Conservation (phyloP, 2,797 vertebrate species). For the Neosilurus hyrtlii region DNA sequence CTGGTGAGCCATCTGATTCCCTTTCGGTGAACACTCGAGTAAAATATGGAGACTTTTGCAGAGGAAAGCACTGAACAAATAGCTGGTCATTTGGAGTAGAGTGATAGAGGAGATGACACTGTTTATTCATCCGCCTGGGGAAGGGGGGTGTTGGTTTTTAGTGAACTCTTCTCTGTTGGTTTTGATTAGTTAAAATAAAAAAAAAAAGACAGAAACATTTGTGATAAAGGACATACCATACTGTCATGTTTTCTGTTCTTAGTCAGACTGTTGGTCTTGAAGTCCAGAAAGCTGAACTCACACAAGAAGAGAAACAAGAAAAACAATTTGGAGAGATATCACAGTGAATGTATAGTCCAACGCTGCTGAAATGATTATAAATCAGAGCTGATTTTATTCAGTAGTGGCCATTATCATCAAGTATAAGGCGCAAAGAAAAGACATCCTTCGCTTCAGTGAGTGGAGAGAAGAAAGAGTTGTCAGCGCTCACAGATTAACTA, state of each 20-base stretch:
- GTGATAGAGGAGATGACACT: constrained; percentile 27
- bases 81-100: constrained; percentile 37
- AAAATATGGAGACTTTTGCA: constrained; percentile 42
- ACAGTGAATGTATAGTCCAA: not conserved
- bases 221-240: constrained; percentile 12
- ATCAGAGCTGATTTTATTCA: constrained; percentile 23
- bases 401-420: constrained; percentile 19
- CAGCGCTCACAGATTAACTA: constrained; percentile 40
- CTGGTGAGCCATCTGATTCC: constrained; percentile 44
- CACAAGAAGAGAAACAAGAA: constrained; percentile 8
- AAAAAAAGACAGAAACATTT: constrained; percentile 7
- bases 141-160: constrained; percentile 46
- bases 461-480: constrained; percentile 28
- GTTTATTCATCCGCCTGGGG: constrained; percentile 43
- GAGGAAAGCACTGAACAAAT: constrained; percentile 40
- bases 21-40: constrained; percentile 34
- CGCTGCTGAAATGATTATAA: constrained; percentile 28
- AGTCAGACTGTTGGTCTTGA: not conserved
- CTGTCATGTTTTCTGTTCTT: constrained; percentile 11
- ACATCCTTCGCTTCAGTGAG: constrained; percentile 28
- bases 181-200: constrained; percentile 39
- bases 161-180: constrained; percentile 29
- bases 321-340: not conserved
- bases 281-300: not conserved
- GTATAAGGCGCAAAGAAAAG: constrained; percentile 12